These are phyloP conservation scores for Trachythela sp. DNA, from an alignment of 64 coral and sea anemone genomes.

Conservation along the genomic window DNA sequence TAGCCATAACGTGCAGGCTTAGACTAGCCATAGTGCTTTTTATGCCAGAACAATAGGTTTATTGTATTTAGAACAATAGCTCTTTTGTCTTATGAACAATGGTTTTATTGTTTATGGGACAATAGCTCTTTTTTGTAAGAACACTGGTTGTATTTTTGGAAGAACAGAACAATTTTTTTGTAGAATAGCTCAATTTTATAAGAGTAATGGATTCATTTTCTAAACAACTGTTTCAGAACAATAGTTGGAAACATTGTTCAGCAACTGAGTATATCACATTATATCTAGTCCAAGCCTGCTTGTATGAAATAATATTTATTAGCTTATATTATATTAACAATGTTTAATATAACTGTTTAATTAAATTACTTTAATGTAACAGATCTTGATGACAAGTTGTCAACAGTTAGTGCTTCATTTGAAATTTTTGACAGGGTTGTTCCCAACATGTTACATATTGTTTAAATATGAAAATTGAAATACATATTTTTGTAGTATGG, in stretches of 20 bases:
- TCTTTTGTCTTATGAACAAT: neutral
- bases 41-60: too few relatives aligned
- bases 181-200: neutral
- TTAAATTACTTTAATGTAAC: neutral
- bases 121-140: neutral
- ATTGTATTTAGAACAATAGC: neutral
- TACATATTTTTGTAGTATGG: slow-evolving; percentile 24
- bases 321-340: neutral
- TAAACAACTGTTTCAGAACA: too few relatives aligned
- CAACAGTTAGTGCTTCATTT: neutral
- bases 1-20: neutral
- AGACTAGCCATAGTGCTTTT: too few relatives aligned
- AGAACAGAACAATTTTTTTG: neutral
- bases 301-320: neutral
- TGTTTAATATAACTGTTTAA: neutral
- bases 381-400: neutral
- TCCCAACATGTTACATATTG: neutral
- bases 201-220: too few relatives aligned
- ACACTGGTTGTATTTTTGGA: neutral
- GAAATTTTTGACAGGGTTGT: neutral
- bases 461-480: neutral
- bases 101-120: neutral
- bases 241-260: too few relatives aligned
- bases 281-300: too few relatives aligned
- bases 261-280: too few relatives aligned